A percentile compares a stretch with the other conserved stretches of the same genome.
phyloP scores from a whole-genome alignment of 1,140 invertebrate species.

The Philaenus spumarius region DNA sequence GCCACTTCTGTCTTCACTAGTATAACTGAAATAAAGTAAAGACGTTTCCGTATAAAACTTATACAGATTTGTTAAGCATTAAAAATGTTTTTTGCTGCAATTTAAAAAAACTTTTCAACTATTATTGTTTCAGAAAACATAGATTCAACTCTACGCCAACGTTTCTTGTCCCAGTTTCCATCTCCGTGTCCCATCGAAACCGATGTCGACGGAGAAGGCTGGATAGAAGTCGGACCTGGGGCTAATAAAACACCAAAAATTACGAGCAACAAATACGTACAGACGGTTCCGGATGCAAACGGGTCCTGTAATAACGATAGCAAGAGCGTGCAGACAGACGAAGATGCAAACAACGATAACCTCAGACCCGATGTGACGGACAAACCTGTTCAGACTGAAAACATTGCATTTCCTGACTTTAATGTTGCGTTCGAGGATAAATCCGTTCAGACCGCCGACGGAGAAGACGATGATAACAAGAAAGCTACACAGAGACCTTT shows the following conservation, averaged over 20 bases:
- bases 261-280: not conserved
- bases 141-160: constrained; percentile 11
- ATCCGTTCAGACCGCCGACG: constrained; percentile 9
- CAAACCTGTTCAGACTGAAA: constrained; percentile 17
- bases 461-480: not conserved
- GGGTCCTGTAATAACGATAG: not conserved
- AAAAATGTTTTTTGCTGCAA: too few species aligned
- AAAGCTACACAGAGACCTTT: constrained; percentile 44
- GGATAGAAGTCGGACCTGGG: not conserved
- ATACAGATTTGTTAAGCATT: too few species aligned
- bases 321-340: not conserved
- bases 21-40: too few species aligned
- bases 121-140: not conserved
- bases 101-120: too few species aligned
- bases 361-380: not conserved
- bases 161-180: constrained; percentile 18
- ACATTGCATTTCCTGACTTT: too few species aligned
- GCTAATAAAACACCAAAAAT: not conserved
- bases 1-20: too few species aligned
- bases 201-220: constrained; percentile 16
- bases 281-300: not conserved
- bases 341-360: too few species aligned
- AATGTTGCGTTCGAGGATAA: not conserved
- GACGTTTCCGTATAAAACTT: too few species aligned
- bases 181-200: not conserved